Evolutionary conservation across 2,888 invertebrate genomes (phyloP).

Genomic region (Drosophila melanocephala): DNA sequence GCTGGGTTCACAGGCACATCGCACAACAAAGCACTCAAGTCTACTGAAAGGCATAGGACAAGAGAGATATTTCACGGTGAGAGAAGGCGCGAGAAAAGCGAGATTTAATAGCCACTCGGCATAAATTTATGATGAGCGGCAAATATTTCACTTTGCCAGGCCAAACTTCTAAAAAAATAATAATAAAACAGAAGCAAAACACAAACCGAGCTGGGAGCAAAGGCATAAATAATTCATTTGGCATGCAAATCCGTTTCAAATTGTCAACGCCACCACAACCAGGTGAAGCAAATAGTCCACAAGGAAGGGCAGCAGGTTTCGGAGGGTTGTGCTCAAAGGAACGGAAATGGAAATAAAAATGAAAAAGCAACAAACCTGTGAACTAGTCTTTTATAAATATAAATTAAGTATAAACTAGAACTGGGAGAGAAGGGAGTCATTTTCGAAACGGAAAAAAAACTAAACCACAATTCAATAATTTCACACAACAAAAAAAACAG

Average conservation of each 20-base stretch:
- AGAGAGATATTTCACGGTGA: slow-evolving; percentile 17
- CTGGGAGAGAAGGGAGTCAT: neutral
- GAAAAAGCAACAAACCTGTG: slow-evolving; percentile 62
- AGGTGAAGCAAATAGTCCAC: slow-evolving; percentile 41
- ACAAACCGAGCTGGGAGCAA: slow-evolving; percentile 38
- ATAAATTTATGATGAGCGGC: slow-evolving; percentile 77
- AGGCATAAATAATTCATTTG: slow-evolving; percentile 81
- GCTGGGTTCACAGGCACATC: neutral
- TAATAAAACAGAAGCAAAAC: slow-evolving; percentile 42
- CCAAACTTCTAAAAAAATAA: slow-evolving; percentile 18
- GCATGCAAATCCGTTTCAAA: slow-evolving; percentile 80
- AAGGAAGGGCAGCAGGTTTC: slow-evolving; percentile 6
- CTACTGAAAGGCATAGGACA: slow-evolving; percentile 18
- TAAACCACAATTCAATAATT: slow-evolving; percentile 62
- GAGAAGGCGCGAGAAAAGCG: slow-evolving; percentile 57
- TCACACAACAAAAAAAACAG: slow-evolving; percentile 49
- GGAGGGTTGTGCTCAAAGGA: neutral
- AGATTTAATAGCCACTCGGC: slow-evolving; percentile 80
- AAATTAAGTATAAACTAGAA: slow-evolving; percentile 49
- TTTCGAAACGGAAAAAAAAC: slow-evolving; percentile 22
- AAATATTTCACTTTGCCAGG: slow-evolving; percentile 69
- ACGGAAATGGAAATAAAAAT: slow-evolving; percentile 42
- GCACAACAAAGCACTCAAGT: neutral
- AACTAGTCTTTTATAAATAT: slow-evolving; percentile 67
- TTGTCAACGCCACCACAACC: slow-evolving; percentile 70